Evolutionary conservation across 2,797 vertebrate species (phyloP).

Genomic region (Periparus ater): DNA sequence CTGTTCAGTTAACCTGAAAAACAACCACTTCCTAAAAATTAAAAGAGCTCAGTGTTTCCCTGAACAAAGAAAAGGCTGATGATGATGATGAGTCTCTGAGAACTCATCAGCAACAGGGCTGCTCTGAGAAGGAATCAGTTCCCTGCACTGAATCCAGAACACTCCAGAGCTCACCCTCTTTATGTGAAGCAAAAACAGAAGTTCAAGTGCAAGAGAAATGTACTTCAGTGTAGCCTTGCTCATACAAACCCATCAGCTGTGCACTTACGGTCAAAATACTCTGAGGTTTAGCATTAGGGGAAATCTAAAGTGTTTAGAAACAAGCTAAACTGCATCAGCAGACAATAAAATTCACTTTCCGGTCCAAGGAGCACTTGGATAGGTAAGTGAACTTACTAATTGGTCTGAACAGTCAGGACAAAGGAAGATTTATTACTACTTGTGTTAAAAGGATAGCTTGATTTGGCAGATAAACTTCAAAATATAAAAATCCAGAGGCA

Average conservation of each 20-base stretch:
- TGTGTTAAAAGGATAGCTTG: neutral
- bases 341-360: neutral
- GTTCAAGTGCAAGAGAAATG: neutral
- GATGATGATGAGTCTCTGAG: neutral
- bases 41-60: neutral
- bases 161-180: neutral
- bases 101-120: neutral
- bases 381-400: neutral
- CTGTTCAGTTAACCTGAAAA: neutral
- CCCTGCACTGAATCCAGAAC: neutral
- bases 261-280: neutral
- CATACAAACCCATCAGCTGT: neutral
- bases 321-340: neutral
- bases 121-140: neutral
- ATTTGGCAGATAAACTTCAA: neutral
- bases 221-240: neutral
- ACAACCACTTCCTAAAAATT: neutral
- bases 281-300: neutral
- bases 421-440: neutral
- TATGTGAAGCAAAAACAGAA: neutral
- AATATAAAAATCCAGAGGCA: neutral
- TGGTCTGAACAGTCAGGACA: neutral
- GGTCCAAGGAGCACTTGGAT: neutral
- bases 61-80: neutral
- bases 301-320: neutral